phyloP scores from a whole-genome alignment of 2,113 vertebrate genomes.

The Merops nubicus region DNA sequence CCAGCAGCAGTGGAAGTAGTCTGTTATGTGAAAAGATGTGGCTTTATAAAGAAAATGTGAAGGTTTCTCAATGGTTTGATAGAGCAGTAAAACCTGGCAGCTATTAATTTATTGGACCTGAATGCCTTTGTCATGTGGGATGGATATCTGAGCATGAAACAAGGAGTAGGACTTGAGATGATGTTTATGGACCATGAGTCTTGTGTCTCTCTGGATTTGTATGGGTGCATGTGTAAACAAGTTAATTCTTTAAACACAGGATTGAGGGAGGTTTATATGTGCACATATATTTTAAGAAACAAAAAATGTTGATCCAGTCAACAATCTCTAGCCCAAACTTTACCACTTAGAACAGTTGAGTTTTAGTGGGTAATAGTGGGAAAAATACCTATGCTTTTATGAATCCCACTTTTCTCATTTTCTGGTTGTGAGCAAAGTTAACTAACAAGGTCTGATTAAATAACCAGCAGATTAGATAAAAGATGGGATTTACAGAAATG shows the following conservation, averaged over 20 bases:
- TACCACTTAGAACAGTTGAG: background rate
- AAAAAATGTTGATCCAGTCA: background rate
- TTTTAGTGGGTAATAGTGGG: background rate
- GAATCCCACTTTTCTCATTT: background rate
- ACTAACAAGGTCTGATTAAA: background rate
- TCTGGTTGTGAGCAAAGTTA: background rate
- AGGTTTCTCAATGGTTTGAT: background rate
- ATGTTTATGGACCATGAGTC: background rate
- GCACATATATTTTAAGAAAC: background rate
- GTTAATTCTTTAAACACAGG: background rate
- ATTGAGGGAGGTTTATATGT: background rate
- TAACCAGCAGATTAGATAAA: background rate
- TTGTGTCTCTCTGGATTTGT: background rate
- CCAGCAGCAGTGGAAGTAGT: background rate
- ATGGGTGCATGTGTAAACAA: background rate
- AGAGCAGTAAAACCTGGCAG: background rate
- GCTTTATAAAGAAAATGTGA: background rate
- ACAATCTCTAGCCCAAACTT: background rate
- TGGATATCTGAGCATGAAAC: background rate
- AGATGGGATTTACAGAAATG: background rate
- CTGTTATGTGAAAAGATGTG: background rate
- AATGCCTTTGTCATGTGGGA: background rate
- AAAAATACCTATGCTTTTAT: background rate
- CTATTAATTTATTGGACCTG: background rate
- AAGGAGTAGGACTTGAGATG: background rate